phyloP scores from a whole-genome alignment of 2,113 vertebrate genomes.

The Melanocharis versteri region DNA sequence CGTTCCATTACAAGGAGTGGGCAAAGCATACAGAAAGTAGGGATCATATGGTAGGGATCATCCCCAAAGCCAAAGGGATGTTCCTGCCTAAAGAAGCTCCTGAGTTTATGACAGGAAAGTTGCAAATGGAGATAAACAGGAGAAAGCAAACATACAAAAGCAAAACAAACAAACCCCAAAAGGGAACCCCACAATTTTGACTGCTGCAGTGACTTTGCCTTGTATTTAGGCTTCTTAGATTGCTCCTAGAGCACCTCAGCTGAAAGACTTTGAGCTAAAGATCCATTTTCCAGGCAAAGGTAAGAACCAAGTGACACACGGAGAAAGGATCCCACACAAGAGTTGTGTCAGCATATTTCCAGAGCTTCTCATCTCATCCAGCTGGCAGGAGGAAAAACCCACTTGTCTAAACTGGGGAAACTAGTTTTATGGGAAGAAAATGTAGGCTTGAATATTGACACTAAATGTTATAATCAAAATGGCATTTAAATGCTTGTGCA shows the following conservation, averaged over 20 bases:
- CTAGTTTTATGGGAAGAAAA: constrained; percentile 70
- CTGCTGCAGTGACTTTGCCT: background rate
- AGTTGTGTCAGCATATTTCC: constrained; percentile 34
- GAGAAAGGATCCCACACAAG: background rate
- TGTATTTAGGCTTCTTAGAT: background rate
- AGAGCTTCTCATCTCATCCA: constrained; percentile 39
- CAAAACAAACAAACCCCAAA: background rate
- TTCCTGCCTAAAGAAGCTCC: background rate
- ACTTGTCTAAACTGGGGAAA: constrained; percentile 59
- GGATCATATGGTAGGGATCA: background rate
- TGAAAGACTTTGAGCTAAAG: background rate
- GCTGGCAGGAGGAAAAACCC: constrained; percentile 57
- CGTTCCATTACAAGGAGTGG: accelerated
- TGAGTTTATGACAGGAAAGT: background rate
- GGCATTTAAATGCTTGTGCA: constrained; percentile 74
- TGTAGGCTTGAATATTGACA: constrained; percentile 70
- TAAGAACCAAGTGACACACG: background rate
- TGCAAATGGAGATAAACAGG: background rate
- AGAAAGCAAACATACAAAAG: background rate
- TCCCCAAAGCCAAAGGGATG: background rate
- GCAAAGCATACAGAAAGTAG: background rate
- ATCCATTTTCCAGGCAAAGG: background rate
- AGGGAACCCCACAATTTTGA: background rate
- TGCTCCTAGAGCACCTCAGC: background rate
- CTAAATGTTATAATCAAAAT: constrained; percentile 74